A percentile compares a stretch with the other conserved stretches of the same genome.
Conservation (phyloP, 2,797 vertebrate species). For the Pteronotus mesoamericanus region DNA sequence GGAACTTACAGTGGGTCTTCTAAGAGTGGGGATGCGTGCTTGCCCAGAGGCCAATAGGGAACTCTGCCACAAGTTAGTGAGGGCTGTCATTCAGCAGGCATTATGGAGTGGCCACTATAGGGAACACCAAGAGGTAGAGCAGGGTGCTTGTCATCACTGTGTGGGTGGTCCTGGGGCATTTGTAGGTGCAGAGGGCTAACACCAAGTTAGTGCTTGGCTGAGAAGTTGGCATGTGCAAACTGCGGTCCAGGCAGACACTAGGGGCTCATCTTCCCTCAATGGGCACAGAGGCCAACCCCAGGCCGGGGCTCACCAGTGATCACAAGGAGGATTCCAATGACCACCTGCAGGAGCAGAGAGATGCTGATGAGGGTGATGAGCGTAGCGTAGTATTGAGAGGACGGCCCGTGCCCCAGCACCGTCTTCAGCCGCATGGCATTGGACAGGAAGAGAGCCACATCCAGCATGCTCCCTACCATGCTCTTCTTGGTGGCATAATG, state of each 20-base stretch:
- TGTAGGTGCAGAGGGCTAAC: neutral
- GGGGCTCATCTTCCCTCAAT: neutral
- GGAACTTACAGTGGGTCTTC: neutral
- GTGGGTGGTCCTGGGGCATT: neutral
- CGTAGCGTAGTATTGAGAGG: slow-evolving; percentile 88
- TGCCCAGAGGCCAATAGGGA: neutral
- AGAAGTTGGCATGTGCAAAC: neutral
- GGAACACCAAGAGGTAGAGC: neutral
- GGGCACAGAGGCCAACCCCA: neutral
- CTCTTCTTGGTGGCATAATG: slow-evolving; percentile 95
- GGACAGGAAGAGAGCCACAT: slow-evolving; percentile 93
- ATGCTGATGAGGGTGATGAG: slow-evolving; percentile 91
- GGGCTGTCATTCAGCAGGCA: neutral
- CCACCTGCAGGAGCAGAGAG: slow-evolving; percentile 91
- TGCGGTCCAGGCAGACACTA: neutral
- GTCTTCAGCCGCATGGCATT: slow-evolving; percentile 93
- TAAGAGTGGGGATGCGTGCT: neutral
- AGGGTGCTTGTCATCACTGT: no score
- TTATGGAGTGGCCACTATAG: neutral
- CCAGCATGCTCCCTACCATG: slow-evolving; percentile 93
- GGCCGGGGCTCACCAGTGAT: slow-evolving; percentile 85
- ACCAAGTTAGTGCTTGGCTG: neutral
- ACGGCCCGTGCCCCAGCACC: slow-evolving; percentile 90
- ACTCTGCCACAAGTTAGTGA: neutral
- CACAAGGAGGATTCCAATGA: slow-evolving; percentile 90